phyloP scores from a whole-genome alignment of 2,888 invertebrate species.

The Drosophila percnosoma region DNA sequence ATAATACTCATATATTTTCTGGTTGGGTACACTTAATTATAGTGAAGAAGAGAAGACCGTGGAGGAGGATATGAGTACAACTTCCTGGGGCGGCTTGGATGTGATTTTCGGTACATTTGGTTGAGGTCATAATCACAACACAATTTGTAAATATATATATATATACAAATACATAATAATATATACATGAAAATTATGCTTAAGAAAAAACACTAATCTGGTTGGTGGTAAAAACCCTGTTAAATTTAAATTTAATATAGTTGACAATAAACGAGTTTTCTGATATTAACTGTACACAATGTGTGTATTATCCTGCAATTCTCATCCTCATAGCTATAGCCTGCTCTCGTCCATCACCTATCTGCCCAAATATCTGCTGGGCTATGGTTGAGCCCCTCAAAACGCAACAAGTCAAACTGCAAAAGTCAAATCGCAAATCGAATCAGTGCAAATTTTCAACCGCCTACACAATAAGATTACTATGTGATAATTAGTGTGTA shows the following conservation, averaged over 20 bases:
- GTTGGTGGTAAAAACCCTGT: constrained; percentile 28
- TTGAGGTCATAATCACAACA: constrained; percentile 42
- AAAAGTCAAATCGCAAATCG: constrained; percentile 58
- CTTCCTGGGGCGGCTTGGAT: constrained; percentile 29
- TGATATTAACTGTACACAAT: not conserved
- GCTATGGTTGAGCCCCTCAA: constrained; percentile 88
- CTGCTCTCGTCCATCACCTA: constrained; percentile 94
- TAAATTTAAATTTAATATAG: not conserved
- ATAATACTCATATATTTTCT: constrained; percentile 45
- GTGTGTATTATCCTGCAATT: not conserved
- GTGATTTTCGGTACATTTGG: constrained; percentile 44
- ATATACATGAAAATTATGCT: not conserved
- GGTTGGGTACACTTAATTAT: constrained; percentile 33
- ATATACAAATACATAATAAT: not conserved
- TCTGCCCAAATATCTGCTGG: constrained; percentile 94
- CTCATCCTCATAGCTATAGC: constrained; percentile 88
- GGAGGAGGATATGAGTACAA: constrained; percentile 1
- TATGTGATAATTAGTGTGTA: constrained; percentile 78
- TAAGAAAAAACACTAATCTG: constrained; percentile 19
- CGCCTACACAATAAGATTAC: constrained; percentile 68
- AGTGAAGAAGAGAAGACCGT: constrained; percentile 23
- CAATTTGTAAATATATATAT: constrained; percentile 15
- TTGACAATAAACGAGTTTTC: constrained; percentile 37
- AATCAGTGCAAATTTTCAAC: constrained; percentile 57
- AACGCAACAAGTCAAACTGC: constrained; percentile 39